Evolutionary conservation across 2,888 invertebrate genomes (phyloP), one percentile per base, ranked within the genome.

Genomic region (Melanotus villosus): DNA sequence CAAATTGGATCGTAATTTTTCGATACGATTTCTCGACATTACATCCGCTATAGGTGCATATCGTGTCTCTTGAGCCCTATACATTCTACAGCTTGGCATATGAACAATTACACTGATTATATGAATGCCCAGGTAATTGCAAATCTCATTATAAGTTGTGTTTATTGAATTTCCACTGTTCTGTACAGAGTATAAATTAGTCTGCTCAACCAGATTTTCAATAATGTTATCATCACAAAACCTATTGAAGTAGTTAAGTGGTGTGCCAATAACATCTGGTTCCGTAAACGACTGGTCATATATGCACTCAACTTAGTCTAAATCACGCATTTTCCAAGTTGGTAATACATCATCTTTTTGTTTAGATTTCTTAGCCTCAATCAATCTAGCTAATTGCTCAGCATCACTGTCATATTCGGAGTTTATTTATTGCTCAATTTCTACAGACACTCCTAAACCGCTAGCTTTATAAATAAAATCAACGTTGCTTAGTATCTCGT

Each of bases 1-100:
- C 9, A 73, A 18, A 62, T 47, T 34, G 1, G 21, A 36, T 65
- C 65, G 16, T 1, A 70, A 36, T 19, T 70, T 73, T 38, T 77
- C 72, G 60, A 78, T 77, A 38, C 74, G 21, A 63, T 76, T 77
- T 52, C 75, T 62, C 12, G 72, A 62, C 76, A 77, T 77, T 7
- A 66, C 64, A 59, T 77, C 76, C 45, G 52, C 63, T 12, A 63
- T 63, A 18, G 38, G 14, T 2, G 63, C 5, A 14, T n/a, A n/a
- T n/a, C 76, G 56, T 30, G 72, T 75, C 41, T 64, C 72, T 18
- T 68, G 36, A n/a, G 72, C 73, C 76, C 78, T 76, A 62, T 74
- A 77, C 75, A 76, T 76, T 30, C 71, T 30, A 34, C 75, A 76
- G 38, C 71, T 65, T 7, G 76, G 73, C 72, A 78, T 73, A 45